These are phyloP conservation scores for Drosophila insularis DNA, from an alignment of 1,140 invertebrate species.

Conservation along the genomic window DNA sequence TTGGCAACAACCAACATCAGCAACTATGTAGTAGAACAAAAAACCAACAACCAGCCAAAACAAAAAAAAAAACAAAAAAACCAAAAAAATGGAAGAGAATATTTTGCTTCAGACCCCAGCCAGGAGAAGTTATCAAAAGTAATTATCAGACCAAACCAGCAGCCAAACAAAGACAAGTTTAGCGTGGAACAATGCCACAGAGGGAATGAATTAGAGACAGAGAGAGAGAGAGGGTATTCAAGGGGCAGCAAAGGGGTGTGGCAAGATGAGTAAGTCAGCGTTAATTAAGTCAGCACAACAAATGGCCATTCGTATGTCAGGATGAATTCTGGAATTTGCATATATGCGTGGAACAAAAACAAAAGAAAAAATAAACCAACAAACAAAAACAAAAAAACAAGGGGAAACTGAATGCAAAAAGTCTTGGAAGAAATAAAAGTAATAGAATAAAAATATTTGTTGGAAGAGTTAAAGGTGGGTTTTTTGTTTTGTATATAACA, in stretches of 20 bases:
- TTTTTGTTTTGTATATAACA: neutral
- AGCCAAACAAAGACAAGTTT: conserved; percentile 42
- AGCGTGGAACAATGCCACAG: conserved; percentile 44
- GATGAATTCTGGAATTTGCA: conserved; percentile 31
- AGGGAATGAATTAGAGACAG: neutral
- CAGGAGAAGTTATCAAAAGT: conserved; percentile 51
- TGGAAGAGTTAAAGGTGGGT: neutral
- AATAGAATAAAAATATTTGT: neutral
- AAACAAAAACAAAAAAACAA: neutral
- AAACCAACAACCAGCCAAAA: conserved; percentile 36
- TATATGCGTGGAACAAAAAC: conserved; percentile 3
- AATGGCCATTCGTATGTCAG: conserved; percentile 40
- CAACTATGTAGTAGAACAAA: conserved; percentile 26
- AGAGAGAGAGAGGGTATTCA: neutral
- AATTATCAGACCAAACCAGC: conserved; percentile 44
- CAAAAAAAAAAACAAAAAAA: conserved; percentile 8
- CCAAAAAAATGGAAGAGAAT: neutral
- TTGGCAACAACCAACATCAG: conserved; percentile 24
- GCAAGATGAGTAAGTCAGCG: conserved; percentile 54
- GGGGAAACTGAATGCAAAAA: neutral
- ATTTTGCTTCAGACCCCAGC: neutral
- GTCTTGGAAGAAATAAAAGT: neutral
- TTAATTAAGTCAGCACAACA: conserved; percentile 56
- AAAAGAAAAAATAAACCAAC: neutral
- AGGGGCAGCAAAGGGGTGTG: conserved; percentile 12